Conservation (phyloP, 1,140 invertebrate species). For the Kradibia gibbosae region DNA sequence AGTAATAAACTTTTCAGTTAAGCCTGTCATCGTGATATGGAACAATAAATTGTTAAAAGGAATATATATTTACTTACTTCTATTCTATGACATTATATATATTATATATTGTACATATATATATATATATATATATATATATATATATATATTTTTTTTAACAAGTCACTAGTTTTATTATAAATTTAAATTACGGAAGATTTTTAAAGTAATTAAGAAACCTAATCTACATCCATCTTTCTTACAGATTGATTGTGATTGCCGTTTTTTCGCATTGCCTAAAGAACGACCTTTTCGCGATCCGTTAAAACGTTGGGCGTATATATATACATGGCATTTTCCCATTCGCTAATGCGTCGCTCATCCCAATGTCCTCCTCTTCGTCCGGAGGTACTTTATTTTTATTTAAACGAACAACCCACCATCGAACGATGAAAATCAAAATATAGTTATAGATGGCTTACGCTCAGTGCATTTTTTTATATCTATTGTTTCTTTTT, state of each 20-base stretch:
- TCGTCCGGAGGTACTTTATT: conserved; percentile 64
- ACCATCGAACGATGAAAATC: conserved; percentile 37
- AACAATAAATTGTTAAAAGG: no score
- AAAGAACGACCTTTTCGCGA: conserved; percentile 4
- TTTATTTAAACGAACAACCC: conserved; percentile 68
- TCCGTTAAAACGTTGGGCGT: conserved; percentile 25
- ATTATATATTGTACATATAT: no score
- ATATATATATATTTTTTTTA: not conserved
- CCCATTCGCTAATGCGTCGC: conserved; percentile 69
- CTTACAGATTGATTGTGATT: conserved; percentile 2
- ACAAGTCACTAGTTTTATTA: not conserved
- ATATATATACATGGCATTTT: conserved; percentile 49
- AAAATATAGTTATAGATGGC: conserved; percentile 21
- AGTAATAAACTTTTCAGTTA: no score
- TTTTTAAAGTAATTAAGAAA: conserved; percentile 46
- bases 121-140: no score
- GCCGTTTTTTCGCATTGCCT: conserved; percentile 13
- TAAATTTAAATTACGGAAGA: not conserved
- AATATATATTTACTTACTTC: no score
- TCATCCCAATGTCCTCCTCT: conserved; percentile 56
- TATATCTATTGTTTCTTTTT: conserved; percentile 1
- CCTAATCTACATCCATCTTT: conserved; percentile 34
- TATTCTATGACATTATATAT: no score
- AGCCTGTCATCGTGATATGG: no score
- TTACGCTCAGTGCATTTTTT: not conserved